Evolutionary conservation across 2,888 invertebrate genomes (phyloP).

Genomic region (Nomada flava): DNA sequence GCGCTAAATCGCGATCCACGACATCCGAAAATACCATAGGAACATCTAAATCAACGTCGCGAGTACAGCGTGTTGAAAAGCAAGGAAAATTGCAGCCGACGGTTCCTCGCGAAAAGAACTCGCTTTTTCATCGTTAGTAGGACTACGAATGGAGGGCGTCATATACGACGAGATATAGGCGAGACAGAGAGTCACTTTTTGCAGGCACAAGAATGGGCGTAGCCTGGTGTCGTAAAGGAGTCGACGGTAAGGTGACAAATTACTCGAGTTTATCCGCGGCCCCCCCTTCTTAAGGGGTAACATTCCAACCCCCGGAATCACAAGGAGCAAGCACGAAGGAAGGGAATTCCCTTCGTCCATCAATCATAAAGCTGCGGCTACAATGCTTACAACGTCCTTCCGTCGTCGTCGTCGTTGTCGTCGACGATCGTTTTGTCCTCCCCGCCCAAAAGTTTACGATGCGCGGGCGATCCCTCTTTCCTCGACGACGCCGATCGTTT

Average conservation of each 20-base stretch:
- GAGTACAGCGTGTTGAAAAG: background rate
- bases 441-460: conserved; percentile 64
- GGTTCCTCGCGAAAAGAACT: conserved; percentile 14
- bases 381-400: conserved; percentile 78
- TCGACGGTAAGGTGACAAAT: conserved; percentile 76
- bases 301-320: conserved; percentile 66
- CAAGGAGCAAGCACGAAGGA: conserved; percentile 52
- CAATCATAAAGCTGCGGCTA: conserved; percentile 76
- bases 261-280: conserved; percentile 76
- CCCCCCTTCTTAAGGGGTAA: conserved; percentile 64
- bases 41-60: conserved; percentile 26
- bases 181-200: conserved; percentile 59
- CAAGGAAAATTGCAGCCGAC: conserved; percentile 27
- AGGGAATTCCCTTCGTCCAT: conserved; percentile 73
- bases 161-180: conserved; percentile 33
- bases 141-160: conserved; percentile 39
- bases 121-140: conserved; percentile 52
- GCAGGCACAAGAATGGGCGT: conserved; percentile 62
- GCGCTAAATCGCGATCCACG: background rate
- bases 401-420: conserved; percentile 62
- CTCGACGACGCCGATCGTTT: conserved; percentile 51
- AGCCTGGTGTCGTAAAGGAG: conserved; percentile 60
- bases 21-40: too few relatives aligned
- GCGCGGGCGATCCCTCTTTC: conserved; percentile 39
- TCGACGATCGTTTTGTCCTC: conserved; percentile 61